A percentile compares a stretch with the other conserved stretches of the same genome.
These are phyloP conservation scores for Atethmia centrago DNA, from an alignment of 2,888 invertebrate species.

Conservation along the genomic window DNA sequence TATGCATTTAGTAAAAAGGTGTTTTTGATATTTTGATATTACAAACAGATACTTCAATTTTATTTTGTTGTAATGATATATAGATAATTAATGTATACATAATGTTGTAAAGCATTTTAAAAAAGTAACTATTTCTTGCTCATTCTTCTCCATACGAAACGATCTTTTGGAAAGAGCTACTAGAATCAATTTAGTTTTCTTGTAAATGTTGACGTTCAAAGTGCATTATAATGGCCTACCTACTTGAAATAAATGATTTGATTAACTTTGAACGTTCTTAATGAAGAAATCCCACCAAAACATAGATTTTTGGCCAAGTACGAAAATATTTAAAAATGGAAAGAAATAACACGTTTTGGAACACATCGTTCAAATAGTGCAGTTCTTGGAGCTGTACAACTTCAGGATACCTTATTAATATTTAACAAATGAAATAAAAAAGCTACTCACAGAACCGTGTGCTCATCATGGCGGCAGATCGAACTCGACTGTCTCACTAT, in stretches of 20 bases:
- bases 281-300: background rate
- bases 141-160: background rate
- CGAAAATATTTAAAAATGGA: background rate
- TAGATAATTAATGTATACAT: too few species aligned
- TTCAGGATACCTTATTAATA: background rate
- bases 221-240: background rate
- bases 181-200: background rate
- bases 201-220: background rate
- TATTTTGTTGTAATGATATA: too few species aligned
- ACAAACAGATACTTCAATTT: too few species aligned
- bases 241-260: background rate
- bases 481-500: conserved; percentile 15
- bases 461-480: conserved; percentile 8
- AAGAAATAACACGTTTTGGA: background rate
- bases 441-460: conserved; percentile 30
- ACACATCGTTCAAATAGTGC: background rate
- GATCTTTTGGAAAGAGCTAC: background rate
- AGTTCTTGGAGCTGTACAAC: background rate
- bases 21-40: too few species aligned
- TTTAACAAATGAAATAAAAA: background rate
- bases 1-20: too few species aligned
- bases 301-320: background rate
- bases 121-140: background rate
- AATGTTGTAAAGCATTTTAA: background rate
- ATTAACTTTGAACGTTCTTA: background rate